These are phyloP conservation scores for Pseudochirops corinnae DNA, from an alignment of 2,797 vertebrate species.

Conservation along the genomic window DNA sequence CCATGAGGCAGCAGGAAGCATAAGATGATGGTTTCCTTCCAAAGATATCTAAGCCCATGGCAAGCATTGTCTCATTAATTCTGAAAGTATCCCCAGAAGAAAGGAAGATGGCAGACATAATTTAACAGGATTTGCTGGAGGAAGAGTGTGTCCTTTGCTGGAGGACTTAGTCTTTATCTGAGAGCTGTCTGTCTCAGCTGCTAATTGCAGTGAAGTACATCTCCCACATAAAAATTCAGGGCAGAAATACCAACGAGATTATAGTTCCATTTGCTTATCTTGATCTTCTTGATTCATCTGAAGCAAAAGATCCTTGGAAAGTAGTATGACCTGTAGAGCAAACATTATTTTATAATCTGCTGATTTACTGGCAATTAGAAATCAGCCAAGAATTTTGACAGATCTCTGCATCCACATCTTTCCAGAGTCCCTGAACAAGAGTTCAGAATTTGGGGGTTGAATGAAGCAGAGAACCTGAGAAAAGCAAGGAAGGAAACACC, in stretches of 20 bases:
- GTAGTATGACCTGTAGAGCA: neutral
- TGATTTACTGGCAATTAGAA: neutral
- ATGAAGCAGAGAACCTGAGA: neutral
- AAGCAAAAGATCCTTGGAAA: neutral
- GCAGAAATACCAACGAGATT: neutral
- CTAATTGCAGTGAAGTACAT: neutral
- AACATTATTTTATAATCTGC: neutral
- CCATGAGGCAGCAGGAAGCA: neutral
- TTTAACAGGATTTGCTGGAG: neutral
- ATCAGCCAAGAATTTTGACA: neutral
- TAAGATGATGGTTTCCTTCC: neutral
- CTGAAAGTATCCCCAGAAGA: neutral
- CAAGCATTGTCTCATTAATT: neutral
- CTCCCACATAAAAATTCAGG: neutral
- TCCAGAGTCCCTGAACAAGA: neutral
- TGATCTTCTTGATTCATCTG: neutral
- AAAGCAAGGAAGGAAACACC: neutral
- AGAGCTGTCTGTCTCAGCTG: neutral
- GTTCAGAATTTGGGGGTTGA: neutral
- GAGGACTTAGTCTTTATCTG: neutral
- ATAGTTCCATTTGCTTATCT: neutral
- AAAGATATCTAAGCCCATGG: neutral
- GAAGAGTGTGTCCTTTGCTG: neutral
- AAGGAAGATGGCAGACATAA: neutral
- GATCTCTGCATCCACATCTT: neutral